A percentile compares a stretch with the other conserved stretches of the same genome.
Evolutionary conservation across 2,797 vertebrate genomes (phyloP).

Genomic region (Chaenodraco wilsoni): DNA sequence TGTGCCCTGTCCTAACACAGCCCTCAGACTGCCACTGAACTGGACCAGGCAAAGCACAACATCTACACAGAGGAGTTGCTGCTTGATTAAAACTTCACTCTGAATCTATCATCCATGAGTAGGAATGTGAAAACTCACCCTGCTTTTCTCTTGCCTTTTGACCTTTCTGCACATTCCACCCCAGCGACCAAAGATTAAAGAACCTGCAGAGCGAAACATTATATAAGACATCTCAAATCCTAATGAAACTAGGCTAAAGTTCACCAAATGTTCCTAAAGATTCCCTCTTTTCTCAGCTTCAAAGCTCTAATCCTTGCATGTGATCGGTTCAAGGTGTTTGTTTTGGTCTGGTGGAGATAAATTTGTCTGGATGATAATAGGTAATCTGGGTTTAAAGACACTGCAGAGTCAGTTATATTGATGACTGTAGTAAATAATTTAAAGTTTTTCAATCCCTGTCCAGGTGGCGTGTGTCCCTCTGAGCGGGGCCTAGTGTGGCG

Average conservation of each 20-base stretch:
- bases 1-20: neutral
- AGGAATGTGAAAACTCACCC: constrained; percentile 53
- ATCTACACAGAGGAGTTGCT: neutral
- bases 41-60: neutral
- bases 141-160: constrained; percentile 15
- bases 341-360: constrained; percentile 4
- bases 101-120: constrained; percentile 22
- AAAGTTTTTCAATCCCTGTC: constrained; percentile 12
- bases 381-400: neutral
- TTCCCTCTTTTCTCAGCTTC: constrained; percentile 3
- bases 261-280: constrained; percentile 24
- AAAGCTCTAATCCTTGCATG: neutral
- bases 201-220: constrained; percentile 38
- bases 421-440: constrained; percentile 21
- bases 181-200: constrained; percentile 44
- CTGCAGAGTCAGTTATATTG: neutral
- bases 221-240: constrained; percentile 46
- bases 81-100: constrained; percentile 18
- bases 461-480: constrained; percentile 81
- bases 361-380: constrained; percentile 5
- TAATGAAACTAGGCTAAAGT: constrained; percentile 31
- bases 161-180: constrained; percentile 53
- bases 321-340: neutral
- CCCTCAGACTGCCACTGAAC: neutral
- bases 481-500: constrained; percentile 85